Conservation (phyloP, 37 sponge, comb jelly and placozoan genomes). For the Beroe ovata region DNA sequence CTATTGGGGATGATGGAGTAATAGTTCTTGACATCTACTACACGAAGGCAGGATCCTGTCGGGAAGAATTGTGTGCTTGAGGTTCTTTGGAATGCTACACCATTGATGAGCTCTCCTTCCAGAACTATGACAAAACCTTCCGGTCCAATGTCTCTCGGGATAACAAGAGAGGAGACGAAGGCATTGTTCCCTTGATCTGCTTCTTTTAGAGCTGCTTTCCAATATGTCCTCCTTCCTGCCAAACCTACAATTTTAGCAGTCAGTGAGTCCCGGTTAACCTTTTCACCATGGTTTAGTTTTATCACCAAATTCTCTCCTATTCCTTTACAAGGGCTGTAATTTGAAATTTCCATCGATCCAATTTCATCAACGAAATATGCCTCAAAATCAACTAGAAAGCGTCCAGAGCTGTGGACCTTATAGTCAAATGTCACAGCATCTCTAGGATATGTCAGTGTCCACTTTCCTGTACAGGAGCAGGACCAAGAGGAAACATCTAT, state of each 20-base stretch:
- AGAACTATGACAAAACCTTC: constrained; percentile 2
- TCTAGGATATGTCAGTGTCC: constrained; percentile 12
- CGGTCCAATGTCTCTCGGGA: neutral
- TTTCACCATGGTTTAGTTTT: neutral
- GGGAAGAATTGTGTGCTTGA: constrained; percentile 31
- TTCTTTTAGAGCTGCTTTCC: neutral
- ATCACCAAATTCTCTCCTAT: constrained; percentile 1
- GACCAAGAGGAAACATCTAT: neutral
- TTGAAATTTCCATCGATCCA: neutral
- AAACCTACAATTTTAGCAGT: neutral
- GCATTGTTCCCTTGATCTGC: neutral
- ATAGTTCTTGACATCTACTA: neutral
- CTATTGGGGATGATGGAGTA: constrained; percentile 10
- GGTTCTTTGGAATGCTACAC: constrained; percentile 19
- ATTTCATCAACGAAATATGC: constrained; percentile 29
- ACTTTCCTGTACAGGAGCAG: constrained; percentile 59
- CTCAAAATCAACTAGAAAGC: neutral
- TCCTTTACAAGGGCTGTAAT: constrained; percentile 12
- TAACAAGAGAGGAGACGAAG: neutral
- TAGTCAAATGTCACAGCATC: constrained; percentile 1
- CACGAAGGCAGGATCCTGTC: constrained; percentile 18
- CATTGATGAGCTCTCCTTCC: constrained; percentile 24
- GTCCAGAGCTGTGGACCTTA: constrained; percentile 6
- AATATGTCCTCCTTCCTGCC: neutral
- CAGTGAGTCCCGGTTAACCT: neutral